Percentiles rank a stretch among this genome's conserved stretches.
Evolutionary conservation across 2,888 invertebrate genomes (phyloP).

Genomic region (Actias luna): DNA sequence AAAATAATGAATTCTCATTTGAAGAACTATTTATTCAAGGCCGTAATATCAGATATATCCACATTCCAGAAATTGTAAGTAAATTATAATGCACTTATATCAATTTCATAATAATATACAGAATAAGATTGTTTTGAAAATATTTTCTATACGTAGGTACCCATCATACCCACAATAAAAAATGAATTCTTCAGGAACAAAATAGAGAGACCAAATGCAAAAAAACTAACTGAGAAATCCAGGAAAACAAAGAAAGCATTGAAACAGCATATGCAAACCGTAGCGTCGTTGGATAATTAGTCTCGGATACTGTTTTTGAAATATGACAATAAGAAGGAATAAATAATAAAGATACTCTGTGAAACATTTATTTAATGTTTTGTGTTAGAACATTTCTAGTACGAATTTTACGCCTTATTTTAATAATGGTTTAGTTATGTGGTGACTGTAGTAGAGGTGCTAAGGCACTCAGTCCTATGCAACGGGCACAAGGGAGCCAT

Average conservation of each 20-base stretch:
- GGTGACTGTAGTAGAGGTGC: no score
- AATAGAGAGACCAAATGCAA: slow-evolving; percentile 33
- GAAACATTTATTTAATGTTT: no score
- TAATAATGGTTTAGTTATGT: no score
- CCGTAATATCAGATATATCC: slow-evolving; percentile 85
- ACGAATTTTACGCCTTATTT: no score
- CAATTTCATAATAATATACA: not conserved
- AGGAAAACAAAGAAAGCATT: slow-evolving; percentile 78
- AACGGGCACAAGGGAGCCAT: no score
- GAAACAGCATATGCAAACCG: slow-evolving; percentile 75
- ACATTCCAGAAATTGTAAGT: slow-evolving; percentile 83
- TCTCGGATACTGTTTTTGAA: slow-evolving; percentile 15
- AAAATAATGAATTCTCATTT: slow-evolving; percentile 82
- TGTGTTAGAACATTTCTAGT: no score
- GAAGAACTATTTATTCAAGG: slow-evolving; percentile 83
- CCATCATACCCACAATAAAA: slow-evolving; percentile 74
- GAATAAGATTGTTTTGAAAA: not conserved
- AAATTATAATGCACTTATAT: slow-evolving; percentile 8
- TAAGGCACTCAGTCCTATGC: no score
- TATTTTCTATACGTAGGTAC: slow-evolving; percentile 63
- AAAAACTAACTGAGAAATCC: slow-evolving; percentile 53
- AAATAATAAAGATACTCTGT: not conserved
- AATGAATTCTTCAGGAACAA: slow-evolving; percentile 57
- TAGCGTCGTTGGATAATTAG: slow-evolving; percentile 51
- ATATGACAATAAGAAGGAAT: no score